These are phyloP conservation scores for Parauchenoglanis punctatus DNA, from an alignment of 2,797 vertebrate species.

Conservation along the genomic window DNA sequence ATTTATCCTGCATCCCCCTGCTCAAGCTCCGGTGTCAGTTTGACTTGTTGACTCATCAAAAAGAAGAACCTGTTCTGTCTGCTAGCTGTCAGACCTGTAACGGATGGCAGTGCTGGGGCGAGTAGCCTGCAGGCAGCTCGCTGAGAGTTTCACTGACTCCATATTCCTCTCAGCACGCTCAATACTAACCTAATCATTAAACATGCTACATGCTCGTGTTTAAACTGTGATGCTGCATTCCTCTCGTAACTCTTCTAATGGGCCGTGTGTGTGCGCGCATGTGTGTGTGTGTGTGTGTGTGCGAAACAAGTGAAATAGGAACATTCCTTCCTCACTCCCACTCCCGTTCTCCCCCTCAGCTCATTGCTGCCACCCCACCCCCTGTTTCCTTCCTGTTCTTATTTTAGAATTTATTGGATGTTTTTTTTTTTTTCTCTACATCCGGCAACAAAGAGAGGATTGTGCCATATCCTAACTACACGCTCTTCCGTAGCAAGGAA, in stretches of 20 bases:
- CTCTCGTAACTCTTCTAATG: conserved; percentile 62
- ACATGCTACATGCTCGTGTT: conserved; percentile 44
- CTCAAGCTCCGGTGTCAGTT: conserved; percentile 46
- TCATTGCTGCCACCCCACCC: conserved; percentile 79
- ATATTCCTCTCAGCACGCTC: conserved; percentile 8
- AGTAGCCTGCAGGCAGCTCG: conserved; percentile 30
- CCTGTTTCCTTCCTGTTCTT: conserved; percentile 98
- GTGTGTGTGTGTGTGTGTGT: conserved; percentile 48
- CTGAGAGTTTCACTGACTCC: not conserved
- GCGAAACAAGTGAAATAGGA: conserved; percentile 72
- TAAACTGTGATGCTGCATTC: conserved; percentile 62
- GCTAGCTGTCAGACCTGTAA: conserved; percentile 51
- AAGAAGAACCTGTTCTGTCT: conserved; percentile 55
- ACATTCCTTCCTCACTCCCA: conserved; percentile 93
- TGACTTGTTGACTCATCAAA: conserved; percentile 58
- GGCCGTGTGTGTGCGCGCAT: conserved; percentile 16
- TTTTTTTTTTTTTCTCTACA: conserved; percentile 84
- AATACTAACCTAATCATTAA: conserved; percentile 44
- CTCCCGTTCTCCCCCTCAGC: conserved; percentile 67
- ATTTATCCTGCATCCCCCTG: conserved; percentile 37
- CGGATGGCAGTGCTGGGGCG: conserved; percentile 14
- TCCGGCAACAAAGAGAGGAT: conserved; percentile 95
- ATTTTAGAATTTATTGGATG: conserved; percentile 94
- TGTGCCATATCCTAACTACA: conserved; percentile 81
- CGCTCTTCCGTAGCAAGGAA: conserved; percentile 66